A percentile compares a stretch with the other conserved stretches of the same genome.
These are phyloP conservation scores for Drosophila prolongata DNA, from an alignment of 2,888 invertebrate species.

Conservation along the genomic window DNA sequence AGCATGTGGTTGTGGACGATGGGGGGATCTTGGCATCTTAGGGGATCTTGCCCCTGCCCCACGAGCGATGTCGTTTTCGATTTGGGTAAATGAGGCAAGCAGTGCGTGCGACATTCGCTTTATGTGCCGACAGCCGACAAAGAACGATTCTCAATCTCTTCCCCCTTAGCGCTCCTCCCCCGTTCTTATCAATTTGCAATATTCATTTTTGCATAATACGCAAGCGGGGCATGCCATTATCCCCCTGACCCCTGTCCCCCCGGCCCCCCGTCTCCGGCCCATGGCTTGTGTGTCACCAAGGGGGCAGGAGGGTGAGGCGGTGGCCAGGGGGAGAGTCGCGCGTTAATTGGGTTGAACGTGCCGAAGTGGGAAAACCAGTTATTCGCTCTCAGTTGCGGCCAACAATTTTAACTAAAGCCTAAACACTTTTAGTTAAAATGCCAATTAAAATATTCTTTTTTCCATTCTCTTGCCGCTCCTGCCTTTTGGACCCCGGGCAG, in stretches of 20 bases:
- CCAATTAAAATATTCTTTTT: constrained; percentile 82
- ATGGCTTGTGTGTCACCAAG: neutral
- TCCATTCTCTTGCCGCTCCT: constrained; percentile 35
- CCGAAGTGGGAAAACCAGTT: constrained; percentile 62
- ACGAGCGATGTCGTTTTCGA: constrained; percentile 71
- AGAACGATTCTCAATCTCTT: constrained; percentile 36
- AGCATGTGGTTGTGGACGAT: constrained; percentile 36
- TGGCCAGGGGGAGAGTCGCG: constrained; percentile 44
- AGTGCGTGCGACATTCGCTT: constrained; percentile 78
- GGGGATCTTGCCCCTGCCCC: constrained; percentile 13
- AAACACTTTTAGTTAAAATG: constrained; percentile 84
- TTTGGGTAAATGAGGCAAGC: constrained; percentile 77
- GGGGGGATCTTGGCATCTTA: constrained; percentile 1
- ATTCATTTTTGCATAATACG: constrained; percentile 76
- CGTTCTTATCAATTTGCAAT: constrained; percentile 74
- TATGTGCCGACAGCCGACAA: constrained; percentile 72
- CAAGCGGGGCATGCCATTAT: constrained; percentile 35
- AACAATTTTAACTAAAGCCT: constrained; percentile 84
- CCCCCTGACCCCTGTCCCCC: neutral
- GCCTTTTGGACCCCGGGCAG: neutral
- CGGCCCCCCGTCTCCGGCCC: neutral
- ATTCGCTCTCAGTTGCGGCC: constrained; percentile 30
- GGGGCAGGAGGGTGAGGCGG: neutral
- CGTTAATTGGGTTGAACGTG: constrained; percentile 83
- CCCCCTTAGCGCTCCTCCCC: neutral